phyloP scores from a whole-genome alignment of 2,888 invertebrate genomes.

The Rhyacophila evoluta region DNA sequence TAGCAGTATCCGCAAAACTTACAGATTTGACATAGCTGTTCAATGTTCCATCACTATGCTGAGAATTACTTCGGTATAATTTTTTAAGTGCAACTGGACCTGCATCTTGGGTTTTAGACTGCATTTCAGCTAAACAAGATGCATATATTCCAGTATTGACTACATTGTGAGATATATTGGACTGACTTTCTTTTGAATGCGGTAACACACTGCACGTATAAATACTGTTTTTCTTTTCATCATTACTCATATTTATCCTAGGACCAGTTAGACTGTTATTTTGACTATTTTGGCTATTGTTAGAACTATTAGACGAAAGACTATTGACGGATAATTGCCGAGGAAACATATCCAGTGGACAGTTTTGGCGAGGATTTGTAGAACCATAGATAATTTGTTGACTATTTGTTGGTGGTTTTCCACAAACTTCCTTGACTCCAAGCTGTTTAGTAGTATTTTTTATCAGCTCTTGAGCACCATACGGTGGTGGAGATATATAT shows the following conservation, averaged over 20 bases:
- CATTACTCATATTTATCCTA: not conserved
- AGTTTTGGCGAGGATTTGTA: slow-evolving; percentile 60
- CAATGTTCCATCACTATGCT: slow-evolving; percentile 6
- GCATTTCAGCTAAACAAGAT: slow-evolving; percentile 43
- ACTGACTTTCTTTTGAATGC: slow-evolving; percentile 17
- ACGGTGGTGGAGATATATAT: not conserved
- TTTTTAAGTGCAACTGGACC: slow-evolving; percentile 42
- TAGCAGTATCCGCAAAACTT: slow-evolving; percentile 39
- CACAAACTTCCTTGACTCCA: not conserved
- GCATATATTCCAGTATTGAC: slow-evolving; percentile 42
- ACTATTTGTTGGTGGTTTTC: not conserved
- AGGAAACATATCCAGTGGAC: slow-evolving; percentile 64
- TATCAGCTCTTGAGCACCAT: not conserved
- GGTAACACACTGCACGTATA: not conserved
- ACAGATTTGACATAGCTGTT: slow-evolving; percentile 30
- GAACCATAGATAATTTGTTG: slow-evolving; percentile 55
- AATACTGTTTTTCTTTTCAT: not conserved
- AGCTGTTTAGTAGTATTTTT: not conserved
- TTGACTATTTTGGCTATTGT: slow-evolving; percentile 58
- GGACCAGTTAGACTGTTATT: not conserved
- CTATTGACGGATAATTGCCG: slow-evolving; percentile 72
- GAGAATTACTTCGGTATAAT: slow-evolving; percentile 22
- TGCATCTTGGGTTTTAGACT: slow-evolving; percentile 39
- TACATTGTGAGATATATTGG: slow-evolving; percentile 28
- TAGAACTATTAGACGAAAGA: slow-evolving; percentile 68